Evolutionary conservation across 2,797 vertebrate genomes (phyloP).

Genomic region (Falco berigora): DNA sequence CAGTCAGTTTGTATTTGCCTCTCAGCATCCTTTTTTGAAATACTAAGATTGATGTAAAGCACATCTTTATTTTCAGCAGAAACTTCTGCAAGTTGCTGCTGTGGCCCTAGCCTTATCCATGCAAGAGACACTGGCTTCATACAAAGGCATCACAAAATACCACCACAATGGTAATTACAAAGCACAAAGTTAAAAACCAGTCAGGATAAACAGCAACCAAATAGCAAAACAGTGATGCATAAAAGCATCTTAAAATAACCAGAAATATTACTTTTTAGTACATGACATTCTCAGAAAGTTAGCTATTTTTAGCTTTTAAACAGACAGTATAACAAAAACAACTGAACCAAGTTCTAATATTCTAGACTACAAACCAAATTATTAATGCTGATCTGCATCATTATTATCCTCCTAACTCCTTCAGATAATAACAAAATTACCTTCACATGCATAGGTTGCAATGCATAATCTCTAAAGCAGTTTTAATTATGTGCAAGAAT

Average conservation of each 20-base stretch:
- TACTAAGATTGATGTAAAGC: background rate
- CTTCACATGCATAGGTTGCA: background rate
- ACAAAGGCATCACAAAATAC: background rate
- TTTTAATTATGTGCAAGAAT: background rate
- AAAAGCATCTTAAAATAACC: background rate
- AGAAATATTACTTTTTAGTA: conserved; percentile 1
- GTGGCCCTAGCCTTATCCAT: background rate
- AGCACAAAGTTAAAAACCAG: background rate
- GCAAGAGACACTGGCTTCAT: background rate
- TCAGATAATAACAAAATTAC: background rate
- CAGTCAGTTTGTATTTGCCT: background rate
- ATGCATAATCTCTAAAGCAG: background rate
- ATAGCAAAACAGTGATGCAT: background rate
- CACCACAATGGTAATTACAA: background rate
- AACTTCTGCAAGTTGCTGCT: background rate
- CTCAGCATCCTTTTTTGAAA: background rate
- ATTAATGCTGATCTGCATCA: background rate
- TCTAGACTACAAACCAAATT: background rate
- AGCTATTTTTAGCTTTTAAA: conserved; percentile 25
- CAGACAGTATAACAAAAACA: background rate
- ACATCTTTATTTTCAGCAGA: background rate
- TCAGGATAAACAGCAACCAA: conserved; percentile 1
- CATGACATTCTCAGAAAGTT: background rate
- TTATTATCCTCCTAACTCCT: background rate
- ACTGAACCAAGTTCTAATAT: background rate